Base-by-base conservation (phyloP, 2,113 vertebrate species). In the Hiodon alosoides region DNA sequence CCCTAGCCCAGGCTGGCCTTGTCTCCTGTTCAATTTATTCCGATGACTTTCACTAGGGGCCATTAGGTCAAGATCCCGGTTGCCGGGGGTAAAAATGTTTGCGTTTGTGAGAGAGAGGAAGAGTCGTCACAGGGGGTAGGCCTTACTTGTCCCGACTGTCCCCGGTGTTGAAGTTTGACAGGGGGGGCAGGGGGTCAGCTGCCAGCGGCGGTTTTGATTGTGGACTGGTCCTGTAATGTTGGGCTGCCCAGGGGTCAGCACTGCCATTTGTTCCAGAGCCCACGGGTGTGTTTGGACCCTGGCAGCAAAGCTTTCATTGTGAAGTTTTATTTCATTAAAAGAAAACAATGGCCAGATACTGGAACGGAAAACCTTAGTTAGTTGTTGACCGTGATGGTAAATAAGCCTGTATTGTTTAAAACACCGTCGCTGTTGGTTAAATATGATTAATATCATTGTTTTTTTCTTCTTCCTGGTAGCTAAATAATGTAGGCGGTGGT, bases 181-280 rank as follows among this genome's bases (percentile, higher is more conserved):
- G 79, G 81, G 75, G 0, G 13, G 78, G 58, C 58, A 88, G 89
- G 87, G 88, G 91, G 88, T 90, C 90, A 87, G 76, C 87, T 90
- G 89, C 91, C 89, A 91, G 87, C 81, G 78, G 83, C 81, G 85
- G 86, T 84, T 79, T 90, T 91, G 84, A 85, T 88, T 89, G 86
- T 86, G 86, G 85, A 84, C 89, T 86, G 85, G 84, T 83, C 83
- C 83, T 88, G 89, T 88, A 88, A 85, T 89, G 85, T 89, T 85
- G 59, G 81, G 78, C 53, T 78, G 64, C 71, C 79, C n/a, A 14
- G 83, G 88, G 87, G 87, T 89, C 89, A 90, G 81, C 81, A 83
- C 83, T 86, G 86, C 87, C 86, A 92, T 91, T 92, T 89, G 86
- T 92, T 86, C 84, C 81, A 74, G 80, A 81, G 84, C 86, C 79